These are phyloP conservation scores for Puntigrus tetrazona DNA, from an alignment of 2,113 vertebrate genomes.

Conservation along the genomic window DNA sequence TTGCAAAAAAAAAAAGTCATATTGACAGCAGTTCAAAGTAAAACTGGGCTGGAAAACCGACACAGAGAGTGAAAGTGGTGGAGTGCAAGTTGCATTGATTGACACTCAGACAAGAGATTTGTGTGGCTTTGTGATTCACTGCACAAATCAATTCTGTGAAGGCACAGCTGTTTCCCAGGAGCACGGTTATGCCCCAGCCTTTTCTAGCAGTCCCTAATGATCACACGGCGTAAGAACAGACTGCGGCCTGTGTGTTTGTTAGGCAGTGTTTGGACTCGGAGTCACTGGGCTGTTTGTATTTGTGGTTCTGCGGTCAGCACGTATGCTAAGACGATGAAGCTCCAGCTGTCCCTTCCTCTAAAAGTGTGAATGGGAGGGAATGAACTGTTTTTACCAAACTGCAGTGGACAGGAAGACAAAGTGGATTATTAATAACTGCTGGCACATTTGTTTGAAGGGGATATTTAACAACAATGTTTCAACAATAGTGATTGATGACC, in stretches of 20 bases:
- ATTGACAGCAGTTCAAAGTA: not conserved
- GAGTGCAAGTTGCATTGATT: not conserved
- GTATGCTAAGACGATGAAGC: constrained; percentile 23
- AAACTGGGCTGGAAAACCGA: not conserved
- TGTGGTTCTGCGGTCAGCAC: constrained; percentile 14
- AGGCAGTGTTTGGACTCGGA: not conserved
- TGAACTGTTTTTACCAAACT: not conserved
- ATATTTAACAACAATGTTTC: not conserved
- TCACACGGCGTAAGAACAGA: constrained; percentile 11
- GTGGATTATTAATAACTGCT: not conserved
- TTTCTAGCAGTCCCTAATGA: constrained; percentile 1
- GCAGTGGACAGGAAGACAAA: constrained; percentile 15
- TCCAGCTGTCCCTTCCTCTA: not conserved
- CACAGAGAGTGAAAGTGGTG: not conserved
- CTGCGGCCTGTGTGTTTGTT: not conserved
- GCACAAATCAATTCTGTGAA: constrained; percentile 11
- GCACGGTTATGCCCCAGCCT: not conserved
- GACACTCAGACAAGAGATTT: constrained; percentile 6
- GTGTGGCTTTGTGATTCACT: constrained; percentile 26
- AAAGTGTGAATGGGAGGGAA: constrained; percentile 1
- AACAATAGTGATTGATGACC: not conserved
- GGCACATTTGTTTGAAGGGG: constrained; percentile 11
- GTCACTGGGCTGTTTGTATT: constrained; percentile 18
- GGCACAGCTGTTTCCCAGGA: constrained; percentile 33
- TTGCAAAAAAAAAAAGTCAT: not conserved